Evolutionary conservation across 2,113 vertebrate species (phyloP).

Genomic region (Terrapene triunguis): DNA sequence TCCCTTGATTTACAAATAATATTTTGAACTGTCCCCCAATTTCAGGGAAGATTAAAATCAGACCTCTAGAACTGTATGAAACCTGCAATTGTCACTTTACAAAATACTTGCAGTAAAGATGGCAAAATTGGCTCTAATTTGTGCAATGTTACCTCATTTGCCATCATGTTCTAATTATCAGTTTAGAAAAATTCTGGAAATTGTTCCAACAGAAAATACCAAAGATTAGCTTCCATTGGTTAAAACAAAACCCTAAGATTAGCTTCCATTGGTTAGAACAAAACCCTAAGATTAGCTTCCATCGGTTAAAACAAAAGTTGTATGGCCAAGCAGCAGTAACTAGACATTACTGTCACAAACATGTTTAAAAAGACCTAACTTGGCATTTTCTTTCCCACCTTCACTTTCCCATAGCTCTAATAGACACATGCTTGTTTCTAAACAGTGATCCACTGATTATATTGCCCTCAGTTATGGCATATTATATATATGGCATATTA

Average conservation of each 20-base stretch:
- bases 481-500: too few species aligned
- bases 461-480: not conserved
- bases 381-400: not conserved
- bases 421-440: not conserved
- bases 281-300: not conserved
- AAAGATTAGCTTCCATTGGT: not conserved
- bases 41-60: not conserved
- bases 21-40: not conserved
- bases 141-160: not conserved
- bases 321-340: not conserved
- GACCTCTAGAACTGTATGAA: accelerated
- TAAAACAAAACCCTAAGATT: not conserved
- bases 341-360: not conserved
- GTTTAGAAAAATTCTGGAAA: not conserved
- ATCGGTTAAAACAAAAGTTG: not conserved
- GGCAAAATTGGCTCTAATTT: not conserved
- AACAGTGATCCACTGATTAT: accelerated
- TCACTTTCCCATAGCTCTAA: not conserved
- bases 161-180: not conserved
- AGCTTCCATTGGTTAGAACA: not conserved
- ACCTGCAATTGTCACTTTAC: not conserved
- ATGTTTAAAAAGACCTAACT: not conserved
- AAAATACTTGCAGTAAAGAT: not conserved
- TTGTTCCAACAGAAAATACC: not conserved
- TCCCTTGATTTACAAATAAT: not conserved